Percentiles rank a stretch among this genome's conserved stretches.
Conservation (phyloP, 2,113 vertebrate genomes). For the Leptosomus discolor region DNA sequence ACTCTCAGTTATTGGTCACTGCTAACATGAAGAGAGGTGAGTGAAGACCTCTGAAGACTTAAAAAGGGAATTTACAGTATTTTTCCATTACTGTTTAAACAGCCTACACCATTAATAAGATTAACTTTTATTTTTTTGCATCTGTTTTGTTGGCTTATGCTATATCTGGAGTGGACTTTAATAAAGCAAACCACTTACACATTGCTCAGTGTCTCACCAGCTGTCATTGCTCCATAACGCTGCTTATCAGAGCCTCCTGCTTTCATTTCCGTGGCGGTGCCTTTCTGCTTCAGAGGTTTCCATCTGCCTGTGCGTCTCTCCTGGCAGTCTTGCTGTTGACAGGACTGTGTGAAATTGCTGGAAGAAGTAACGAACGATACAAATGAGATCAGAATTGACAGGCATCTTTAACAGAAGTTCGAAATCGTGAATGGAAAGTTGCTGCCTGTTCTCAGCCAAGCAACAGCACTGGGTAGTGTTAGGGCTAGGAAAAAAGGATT, state of each 20-base stretch:
- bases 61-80: neutral
- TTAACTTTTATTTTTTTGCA: slow-evolving; percentile 1
- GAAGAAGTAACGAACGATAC: neutral
- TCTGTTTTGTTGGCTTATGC: slow-evolving; percentile 53
- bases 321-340: neutral
- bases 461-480: neutral
- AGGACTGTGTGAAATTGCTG: neutral
- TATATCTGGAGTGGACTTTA: slow-evolving; percentile 1
- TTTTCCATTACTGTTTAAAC: neutral
- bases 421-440: neutral
- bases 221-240: neutral
- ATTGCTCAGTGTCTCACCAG: slow-evolving; percentile 13
- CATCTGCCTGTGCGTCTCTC: slow-evolving; percentile 1
- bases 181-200: neutral
- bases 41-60: neutral
- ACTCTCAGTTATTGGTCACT: neutral
- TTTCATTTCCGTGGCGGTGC: slow-evolving; percentile 23
- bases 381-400: neutral
- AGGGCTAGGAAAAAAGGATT: neutral
- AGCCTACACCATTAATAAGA: slow-evolving; percentile 13
- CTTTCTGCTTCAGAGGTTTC: slow-evolving; percentile 48
- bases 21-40: slow-evolving; percentile 16
- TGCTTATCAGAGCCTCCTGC: slow-evolving; percentile 7
- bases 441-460: neutral
- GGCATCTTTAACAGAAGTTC: neutral